phyloP scores from a whole-genome alignment of 2,888 invertebrate genomes.

The Trypoxylon attenuatum region DNA sequence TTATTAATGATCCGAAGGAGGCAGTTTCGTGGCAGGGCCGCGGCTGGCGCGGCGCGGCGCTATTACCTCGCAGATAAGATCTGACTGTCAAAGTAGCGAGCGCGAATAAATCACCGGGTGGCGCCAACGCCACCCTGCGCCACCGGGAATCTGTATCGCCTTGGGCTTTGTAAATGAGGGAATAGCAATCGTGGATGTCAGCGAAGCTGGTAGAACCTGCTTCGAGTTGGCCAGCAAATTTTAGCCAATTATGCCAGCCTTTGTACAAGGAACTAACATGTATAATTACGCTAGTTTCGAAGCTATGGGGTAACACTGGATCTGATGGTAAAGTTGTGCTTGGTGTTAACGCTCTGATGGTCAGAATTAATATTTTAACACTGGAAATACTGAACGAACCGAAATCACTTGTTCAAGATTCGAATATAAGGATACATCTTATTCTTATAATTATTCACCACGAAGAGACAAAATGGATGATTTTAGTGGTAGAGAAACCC shows the following conservation, averaged over 20 bases:
- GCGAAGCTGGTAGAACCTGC: conserved; percentile 14
- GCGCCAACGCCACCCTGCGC: conserved; percentile 27
- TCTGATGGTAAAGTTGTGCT: too few species aligned
- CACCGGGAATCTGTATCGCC: conserved; percentile 44
- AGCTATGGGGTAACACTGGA: too few species aligned
- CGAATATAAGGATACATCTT: too few species aligned
- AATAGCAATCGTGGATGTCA: conserved; percentile 56
- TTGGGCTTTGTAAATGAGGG: conserved; percentile 60
- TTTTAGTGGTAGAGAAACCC: too few species aligned
- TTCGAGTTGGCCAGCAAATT: conserved; percentile 56
- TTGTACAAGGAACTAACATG: too few species aligned
- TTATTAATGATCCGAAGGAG: conserved; percentile 1
- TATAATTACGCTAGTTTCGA: too few species aligned
- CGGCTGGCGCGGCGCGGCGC: neutral
- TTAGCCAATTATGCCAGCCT: conserved; percentile 56
- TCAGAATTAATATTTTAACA: too few species aligned
- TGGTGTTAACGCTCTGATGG: too few species aligned
- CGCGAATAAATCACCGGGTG: conserved; percentile 62
- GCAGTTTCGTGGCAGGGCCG: neutral
- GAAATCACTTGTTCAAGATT: too few species aligned
- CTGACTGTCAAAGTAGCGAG: conserved; percentile 63
- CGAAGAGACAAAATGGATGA: too few species aligned
- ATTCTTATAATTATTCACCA: too few species aligned
- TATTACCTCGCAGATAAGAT: conserved; percentile 60
- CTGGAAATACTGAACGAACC: too few species aligned